phyloP scores from a whole-genome alignment of 2,113 vertebrate genomes.

The Zootoca vivipara region DNA sequence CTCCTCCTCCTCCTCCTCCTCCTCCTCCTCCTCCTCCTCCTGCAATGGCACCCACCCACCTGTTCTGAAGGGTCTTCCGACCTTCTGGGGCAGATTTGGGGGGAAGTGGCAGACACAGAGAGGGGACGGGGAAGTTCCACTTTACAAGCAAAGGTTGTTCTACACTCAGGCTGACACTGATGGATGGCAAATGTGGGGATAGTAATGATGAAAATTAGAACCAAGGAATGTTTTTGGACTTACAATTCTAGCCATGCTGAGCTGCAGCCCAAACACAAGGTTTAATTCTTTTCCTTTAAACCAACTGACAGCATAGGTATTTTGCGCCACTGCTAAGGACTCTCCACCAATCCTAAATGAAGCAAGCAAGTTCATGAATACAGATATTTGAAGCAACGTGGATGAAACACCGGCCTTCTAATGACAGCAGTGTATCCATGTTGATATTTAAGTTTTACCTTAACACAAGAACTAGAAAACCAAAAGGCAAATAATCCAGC shows the following conservation, averaged over 20 bases:
- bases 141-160: too few relatives aligned
- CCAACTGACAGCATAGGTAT: slow-evolving; percentile 97
- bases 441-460: neutral
- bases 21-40: neutral
- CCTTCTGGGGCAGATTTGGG: too few relatives aligned
- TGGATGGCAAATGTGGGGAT: neutral
- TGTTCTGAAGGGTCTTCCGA: too few relatives aligned
- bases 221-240: slow-evolving; percentile 48
- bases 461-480: neutral
- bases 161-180: too few relatives aligned
- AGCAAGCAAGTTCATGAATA: neutral
- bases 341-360: slow-evolving; percentile 90
- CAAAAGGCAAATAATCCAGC: neutral
- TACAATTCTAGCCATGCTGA: slow-evolving; percentile 98
- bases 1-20: too few relatives aligned
- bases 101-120: too few relatives aligned
- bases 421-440: neutral
- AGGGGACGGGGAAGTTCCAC: too few relatives aligned
- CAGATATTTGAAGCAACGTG: neutral
- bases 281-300: slow-evolving; percentile 98
- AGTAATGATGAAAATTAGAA: neutral
- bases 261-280: slow-evolving; percentile 95
- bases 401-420: fast-evolving
- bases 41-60: too few relatives aligned
- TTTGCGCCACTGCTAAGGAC: slow-evolving; percentile 96